Evolutionary conservation across 92 coral and sea anemone genomes (phyloP).

Genomic region (Nematostella vectensis): DNA sequence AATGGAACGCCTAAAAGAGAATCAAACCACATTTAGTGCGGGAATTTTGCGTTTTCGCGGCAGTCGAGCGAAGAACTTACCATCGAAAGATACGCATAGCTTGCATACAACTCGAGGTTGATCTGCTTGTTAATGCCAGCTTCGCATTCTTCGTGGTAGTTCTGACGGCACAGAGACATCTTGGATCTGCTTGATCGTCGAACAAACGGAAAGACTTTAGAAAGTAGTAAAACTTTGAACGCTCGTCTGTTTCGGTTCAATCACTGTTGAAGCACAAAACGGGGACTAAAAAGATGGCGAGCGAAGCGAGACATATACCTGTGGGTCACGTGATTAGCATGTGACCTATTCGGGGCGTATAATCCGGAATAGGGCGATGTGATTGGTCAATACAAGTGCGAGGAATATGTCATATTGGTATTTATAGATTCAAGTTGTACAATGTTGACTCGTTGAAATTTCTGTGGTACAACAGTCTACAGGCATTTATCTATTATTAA

Average conservation of each 20-base stretch:
- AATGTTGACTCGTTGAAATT: no score
- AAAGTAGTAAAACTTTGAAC: not conserved
- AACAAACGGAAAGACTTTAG: constrained; percentile 3
- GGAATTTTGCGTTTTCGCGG: not conserved
- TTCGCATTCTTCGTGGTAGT: constrained; percentile 88
- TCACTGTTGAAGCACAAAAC: constrained; percentile 99
- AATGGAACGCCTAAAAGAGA: constrained; percentile 66
- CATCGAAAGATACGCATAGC: constrained; percentile 84
- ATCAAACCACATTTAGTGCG: not conserved
- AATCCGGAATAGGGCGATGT: not conserved
- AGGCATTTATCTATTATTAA: no score
- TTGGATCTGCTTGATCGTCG: constrained; percentile 2
- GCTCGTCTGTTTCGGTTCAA: constrained; percentile 83
- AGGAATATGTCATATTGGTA: constrained; percentile 2
- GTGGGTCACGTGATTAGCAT: constrained; percentile 8
- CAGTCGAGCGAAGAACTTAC: constrained; percentile 20
- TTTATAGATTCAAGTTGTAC: no score
- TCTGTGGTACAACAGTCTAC: no score
- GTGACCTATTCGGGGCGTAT: not conserved
- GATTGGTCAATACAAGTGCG: not conserved
- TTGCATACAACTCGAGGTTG: constrained; percentile 93
- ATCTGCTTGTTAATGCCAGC: constrained; percentile 97
- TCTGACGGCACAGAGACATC: constrained; percentile 82
- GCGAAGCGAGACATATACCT: not conserved
- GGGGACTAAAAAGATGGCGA: constrained; percentile 3